Conservation (phyloP, 2,113 vertebrate species). For the Irena cyanogastra region DNA sequence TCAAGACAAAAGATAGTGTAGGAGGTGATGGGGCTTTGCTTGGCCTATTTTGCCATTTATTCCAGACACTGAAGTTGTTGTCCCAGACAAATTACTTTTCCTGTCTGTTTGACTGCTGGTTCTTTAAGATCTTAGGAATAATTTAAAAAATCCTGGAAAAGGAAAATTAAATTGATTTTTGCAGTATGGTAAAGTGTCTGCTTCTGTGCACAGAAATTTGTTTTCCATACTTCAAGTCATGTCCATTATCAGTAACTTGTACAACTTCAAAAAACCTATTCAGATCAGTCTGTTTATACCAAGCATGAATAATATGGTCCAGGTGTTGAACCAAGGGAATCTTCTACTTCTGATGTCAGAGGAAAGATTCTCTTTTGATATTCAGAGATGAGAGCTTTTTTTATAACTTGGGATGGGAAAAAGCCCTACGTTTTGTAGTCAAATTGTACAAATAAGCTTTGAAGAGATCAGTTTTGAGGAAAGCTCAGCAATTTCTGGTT, state of each 20-base stretch:
- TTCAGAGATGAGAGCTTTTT: not conserved
- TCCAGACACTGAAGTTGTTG: not conserved
- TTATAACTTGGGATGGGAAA: not conserved
- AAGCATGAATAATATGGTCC: not conserved
- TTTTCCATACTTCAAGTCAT: not conserved
- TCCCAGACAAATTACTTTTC: conserved; percentile 37
- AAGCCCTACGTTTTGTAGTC: not conserved
- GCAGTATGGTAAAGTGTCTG: not conserved
- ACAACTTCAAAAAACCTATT: not conserved
- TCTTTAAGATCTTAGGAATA: not conserved
- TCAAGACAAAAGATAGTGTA: not conserved
- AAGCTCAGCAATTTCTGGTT: not conserved
- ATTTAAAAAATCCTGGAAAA: not conserved
- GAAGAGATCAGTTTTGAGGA: not conserved
- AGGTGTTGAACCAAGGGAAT: not conserved
- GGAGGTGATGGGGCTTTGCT: not conserved
- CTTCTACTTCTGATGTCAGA: not conserved
- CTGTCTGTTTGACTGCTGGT: not conserved
- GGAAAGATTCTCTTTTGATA: not conserved
- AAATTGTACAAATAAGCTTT: not conserved
- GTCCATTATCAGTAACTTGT: not conserved
- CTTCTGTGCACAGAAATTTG: not conserved
- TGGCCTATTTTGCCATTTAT: conserved; percentile 16
- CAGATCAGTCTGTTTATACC: not conserved
- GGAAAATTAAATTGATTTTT: not conserved